These are phyloP conservation scores for Andricus quercusramuli DNA, from an alignment of 2,888 invertebrate species.

Conservation along the genomic window DNA sequence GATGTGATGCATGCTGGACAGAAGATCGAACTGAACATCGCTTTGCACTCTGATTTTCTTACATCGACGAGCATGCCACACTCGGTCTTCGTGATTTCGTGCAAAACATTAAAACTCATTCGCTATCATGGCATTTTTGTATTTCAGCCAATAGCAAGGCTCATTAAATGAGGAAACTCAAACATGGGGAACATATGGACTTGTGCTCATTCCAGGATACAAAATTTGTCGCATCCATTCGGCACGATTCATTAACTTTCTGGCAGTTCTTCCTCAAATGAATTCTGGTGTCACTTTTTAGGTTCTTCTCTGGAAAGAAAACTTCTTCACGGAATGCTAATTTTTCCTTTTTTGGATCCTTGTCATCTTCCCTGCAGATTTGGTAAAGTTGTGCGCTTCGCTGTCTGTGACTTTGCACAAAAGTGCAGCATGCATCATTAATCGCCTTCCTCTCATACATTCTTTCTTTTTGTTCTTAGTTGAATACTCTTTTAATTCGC, in stretches of 20 bases:
- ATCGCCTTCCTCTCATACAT: slow-evolving; percentile 8
- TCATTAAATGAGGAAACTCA: slow-evolving; percentile 18
- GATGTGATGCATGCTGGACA: slow-evolving; percentile 53
- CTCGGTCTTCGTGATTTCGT: slow-evolving; percentile 48
- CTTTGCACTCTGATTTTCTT: slow-evolving; percentile 41
- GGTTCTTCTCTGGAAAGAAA: neutral
- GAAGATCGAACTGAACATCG: slow-evolving; percentile 43
- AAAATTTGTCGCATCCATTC: neutral
- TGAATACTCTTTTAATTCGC: neutral
- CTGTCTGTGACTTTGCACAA: neutral
- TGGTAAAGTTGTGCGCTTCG: slow-evolving; percentile 26
- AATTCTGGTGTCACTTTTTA: neutral
- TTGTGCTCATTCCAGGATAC: slow-evolving; percentile 36
- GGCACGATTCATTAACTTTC: neutral
- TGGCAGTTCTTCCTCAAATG: neutral
- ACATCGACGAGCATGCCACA: slow-evolving; percentile 38
- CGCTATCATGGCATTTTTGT: slow-evolving; percentile 30
- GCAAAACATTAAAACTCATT: slow-evolving; percentile 51
- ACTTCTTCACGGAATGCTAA: neutral
- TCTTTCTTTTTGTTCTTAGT: neutral
- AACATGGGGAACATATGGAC: slow-evolving; percentile 13
- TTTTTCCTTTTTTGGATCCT: neutral
- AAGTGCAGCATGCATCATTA: slow-evolving; percentile 31
- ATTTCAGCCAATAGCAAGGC: slow-evolving; percentile 42
- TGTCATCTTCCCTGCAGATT: neutral